Percentiles rank a stretch among this genome's conserved stretches.
Conservation (phyloP, 2,888 invertebrate genomes). For the Pantelozetes paolii region DNA sequence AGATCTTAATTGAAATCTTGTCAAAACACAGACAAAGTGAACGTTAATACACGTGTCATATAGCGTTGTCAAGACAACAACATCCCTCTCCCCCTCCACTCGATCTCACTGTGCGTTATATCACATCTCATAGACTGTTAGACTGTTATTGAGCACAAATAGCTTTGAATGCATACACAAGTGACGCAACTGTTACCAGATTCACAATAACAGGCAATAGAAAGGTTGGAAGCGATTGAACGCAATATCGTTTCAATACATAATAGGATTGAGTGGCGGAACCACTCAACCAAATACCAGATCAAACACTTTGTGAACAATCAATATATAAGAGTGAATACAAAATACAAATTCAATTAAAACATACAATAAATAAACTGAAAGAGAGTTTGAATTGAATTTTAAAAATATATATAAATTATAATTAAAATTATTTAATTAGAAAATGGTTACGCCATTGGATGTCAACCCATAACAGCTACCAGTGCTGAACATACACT, state of each 20-base stretch:
- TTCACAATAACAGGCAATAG: conserved; percentile 29
- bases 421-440: background rate
- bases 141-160: conserved; percentile 2
- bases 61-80: background rate
- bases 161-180: conserved; percentile 11
- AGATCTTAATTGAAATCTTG: conserved; percentile 34
- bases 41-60: conserved; percentile 31
- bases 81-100: background rate
- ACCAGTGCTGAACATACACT: background rate
- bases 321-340: background rate
- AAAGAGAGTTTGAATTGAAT: background rate
- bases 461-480: background rate
- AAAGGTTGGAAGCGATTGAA: conserved; percentile 2
- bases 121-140: conserved; percentile 5
- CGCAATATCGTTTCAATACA: conserved; percentile 22
- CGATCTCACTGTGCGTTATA: background rate
- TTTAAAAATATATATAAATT: background rate
- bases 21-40: conserved; percentile 32
- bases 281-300: background rate
- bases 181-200: conserved; percentile 19
- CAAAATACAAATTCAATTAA: background rate
- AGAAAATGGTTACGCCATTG: conserved; percentile 3
- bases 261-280: conserved; percentile 25
- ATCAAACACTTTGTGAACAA: background rate
- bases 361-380: background rate